Percentiles rank a stretch among this genome's conserved stretches.
phyloP scores from a whole-genome alignment of 2,888 invertebrate species.

The Rhyacophila evoluta region DNA sequence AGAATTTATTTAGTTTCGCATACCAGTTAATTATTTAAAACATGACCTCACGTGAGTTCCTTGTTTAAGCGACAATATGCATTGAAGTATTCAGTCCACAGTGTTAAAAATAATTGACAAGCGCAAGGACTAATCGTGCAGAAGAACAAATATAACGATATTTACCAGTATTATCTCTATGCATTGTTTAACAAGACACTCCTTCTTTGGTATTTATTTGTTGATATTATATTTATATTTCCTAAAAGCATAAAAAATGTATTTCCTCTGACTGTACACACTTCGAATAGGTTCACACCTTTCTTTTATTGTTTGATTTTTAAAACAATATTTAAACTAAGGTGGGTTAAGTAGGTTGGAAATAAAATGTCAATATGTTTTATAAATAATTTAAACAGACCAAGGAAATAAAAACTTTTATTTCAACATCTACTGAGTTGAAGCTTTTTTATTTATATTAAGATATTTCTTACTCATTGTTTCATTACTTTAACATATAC shows the following conservation, averaged over 20 bases:
- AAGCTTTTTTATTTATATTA: too few species aligned
- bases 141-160: not conserved
- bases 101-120: not conserved
- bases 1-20: too few species aligned
- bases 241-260: not conserved
- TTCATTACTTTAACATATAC: too few species aligned
- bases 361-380: not conserved
- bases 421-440: too few species aligned
- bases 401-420: too few species aligned
- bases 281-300: not conserved
- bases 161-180: not conserved
- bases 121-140: not conserved
- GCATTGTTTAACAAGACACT: slow-evolving; percentile 4
- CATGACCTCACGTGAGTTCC: too few species aligned
- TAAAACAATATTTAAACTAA: slow-evolving; percentile 7
- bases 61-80: too few species aligned
- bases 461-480: too few species aligned
- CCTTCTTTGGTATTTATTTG: not conserved
- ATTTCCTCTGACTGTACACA: not conserved
- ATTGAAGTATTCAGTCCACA: too few species aligned
- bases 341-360: not conserved
- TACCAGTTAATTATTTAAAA: too few species aligned
- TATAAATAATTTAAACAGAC: not conserved
- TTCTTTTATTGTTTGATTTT: slow-evolving; percentile 18
- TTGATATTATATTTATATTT: not conserved